Percentiles rank a stretch among this genome's conserved stretches.
These are phyloP conservation scores for Phrynocephalus guinanensis DNA, from an alignment of 2,797 vertebrate species.

Conservation along the genomic window DNA sequence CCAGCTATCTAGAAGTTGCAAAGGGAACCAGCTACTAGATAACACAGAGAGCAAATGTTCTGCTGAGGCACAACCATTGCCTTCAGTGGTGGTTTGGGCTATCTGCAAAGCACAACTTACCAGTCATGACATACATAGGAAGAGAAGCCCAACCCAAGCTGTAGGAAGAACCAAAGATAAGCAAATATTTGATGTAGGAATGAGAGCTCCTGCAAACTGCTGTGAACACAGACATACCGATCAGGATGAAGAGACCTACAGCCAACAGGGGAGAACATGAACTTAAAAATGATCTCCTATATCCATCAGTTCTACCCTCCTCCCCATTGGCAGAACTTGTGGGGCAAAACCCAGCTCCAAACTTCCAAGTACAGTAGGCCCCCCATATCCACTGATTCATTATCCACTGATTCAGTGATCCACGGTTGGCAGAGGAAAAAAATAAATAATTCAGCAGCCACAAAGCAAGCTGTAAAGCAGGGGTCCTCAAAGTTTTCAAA, in stretches of 20 bases:
- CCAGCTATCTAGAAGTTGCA: no score
- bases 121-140: constrained; percentile 36
- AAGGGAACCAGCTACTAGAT: no score
- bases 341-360: not conserved
- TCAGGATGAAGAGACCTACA: constrained; percentile 44
- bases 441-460: no score
- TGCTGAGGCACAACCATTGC: not conserved
- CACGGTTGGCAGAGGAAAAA: no score
- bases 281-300: no score
- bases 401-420: no score
- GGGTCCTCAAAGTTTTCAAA: no score
- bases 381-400: no score
- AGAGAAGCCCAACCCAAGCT: constrained; percentile 63
- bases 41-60: no score
- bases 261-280: not conserved
- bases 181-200: not conserved
- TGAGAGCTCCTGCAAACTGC: not conserved
- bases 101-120: constrained; percentile 39
- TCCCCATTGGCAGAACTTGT: not conserved
- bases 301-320: not conserved
- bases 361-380: no score
- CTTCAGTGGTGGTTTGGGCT: no score
- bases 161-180: constrained; percentile 66
- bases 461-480: no score
- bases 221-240: constrained; percentile 63